Evolutionary conservation across 2,797 vertebrate species (phyloP), one percentile per base, ranked within the genome.

Genomic region (Muscicapa striata): DNA sequence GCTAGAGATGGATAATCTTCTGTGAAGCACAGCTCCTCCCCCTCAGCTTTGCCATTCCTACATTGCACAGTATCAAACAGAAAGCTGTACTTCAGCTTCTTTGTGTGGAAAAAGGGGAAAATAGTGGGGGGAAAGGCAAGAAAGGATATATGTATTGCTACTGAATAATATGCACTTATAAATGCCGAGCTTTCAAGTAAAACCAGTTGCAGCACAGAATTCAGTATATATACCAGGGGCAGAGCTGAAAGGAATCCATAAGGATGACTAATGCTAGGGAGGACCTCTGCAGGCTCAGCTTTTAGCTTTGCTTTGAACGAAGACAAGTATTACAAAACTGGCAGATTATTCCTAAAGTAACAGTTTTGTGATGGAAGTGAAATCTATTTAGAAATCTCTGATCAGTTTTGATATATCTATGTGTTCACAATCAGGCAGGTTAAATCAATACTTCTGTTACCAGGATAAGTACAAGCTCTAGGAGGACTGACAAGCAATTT

Each of bases 101-200:
- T 22, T 48, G 4, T 19, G 7, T 24, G 12, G 9, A 69, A 48
- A 76, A 23, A 9, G 6, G 26, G 6, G 19, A 11, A 8, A 34
- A 30, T 8, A 7, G 10, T 0, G 21, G 10, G 14, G 2, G 1
- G 0, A 0, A 46, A 58, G 6, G 34, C 11, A 48, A 36, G 22
- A 78, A 30, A 32, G 72, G 1, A 61, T 6, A 17, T 6, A 48
- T 4, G 4, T 10, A 57, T 13, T 52, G 32, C 18, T 78, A 49
- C 43, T 36, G 34, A 74, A 66, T 27, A 45, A 57, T 23, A 62
- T 0, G 5, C 29, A 58, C 70, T 81, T 82, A 5, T 21, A 66
- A 87, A 74, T 30, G n/a, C 17, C 6, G 16, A 74, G 45, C 29
- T 70, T 54, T 41, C 18, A 69, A 48, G 17, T 26, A 61, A 69